Conservation (phyloP, 2,113 vertebrate species). For the Sialia sialis region DNA sequence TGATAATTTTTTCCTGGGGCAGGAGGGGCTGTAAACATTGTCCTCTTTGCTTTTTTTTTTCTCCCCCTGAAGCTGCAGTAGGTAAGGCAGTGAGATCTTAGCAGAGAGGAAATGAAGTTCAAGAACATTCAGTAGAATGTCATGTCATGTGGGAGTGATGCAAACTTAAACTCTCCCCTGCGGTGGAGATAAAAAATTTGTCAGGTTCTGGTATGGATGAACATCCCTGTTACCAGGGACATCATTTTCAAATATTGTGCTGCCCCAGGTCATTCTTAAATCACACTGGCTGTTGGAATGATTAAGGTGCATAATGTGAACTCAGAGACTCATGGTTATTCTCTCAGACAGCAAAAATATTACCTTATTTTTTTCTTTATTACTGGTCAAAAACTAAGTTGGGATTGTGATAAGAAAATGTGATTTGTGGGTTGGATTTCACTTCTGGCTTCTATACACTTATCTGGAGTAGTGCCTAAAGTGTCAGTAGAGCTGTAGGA, state of each 20-base stretch:
- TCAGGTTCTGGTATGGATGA: background rate
- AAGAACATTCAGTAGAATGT: background rate
- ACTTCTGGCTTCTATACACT: background rate
- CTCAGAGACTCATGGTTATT: background rate
- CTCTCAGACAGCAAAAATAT: background rate
- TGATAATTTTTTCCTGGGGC: background rate
- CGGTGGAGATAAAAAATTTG: background rate
- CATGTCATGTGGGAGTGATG: background rate
- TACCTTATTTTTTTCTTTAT: background rate
- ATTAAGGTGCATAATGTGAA: background rate
- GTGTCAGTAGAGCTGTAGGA: background rate
- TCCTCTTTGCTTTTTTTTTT: background rate
- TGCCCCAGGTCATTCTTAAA: slow-evolving; percentile 9
- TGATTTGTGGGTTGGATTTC: background rate
- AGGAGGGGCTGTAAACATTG: background rate
- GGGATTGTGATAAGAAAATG: background rate
- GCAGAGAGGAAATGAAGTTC: background rate
- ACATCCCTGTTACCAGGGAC: background rate
- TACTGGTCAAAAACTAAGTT: background rate
- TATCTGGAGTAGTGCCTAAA: background rate
- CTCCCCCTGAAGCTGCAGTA: background rate
- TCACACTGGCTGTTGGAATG: background rate
- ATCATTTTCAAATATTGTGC: background rate
- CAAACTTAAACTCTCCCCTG: background rate
- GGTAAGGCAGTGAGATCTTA: background rate